Evolutionary conservation across 2,797 vertebrate species (phyloP), one percentile per base, ranked within the genome.

Genomic region (Pristis pectinata): DNA sequence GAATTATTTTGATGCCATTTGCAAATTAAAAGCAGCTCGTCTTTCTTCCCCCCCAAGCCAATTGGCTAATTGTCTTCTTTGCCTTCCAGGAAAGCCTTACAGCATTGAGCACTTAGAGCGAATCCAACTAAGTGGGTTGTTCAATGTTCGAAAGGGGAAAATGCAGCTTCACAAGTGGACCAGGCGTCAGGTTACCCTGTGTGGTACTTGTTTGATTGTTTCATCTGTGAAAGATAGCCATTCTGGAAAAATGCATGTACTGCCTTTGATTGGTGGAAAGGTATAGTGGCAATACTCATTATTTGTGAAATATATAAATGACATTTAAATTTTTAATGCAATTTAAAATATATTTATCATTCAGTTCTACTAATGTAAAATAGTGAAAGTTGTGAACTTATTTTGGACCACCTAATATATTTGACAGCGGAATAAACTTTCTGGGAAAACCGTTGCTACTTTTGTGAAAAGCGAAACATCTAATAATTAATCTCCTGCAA

Each of bases 111-210:
- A 97, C 96, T 98, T 98, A 0, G 99, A 99, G 97, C 97, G 99
- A 85, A 98, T 99, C 96, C 99, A 99, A 97, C 98, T 99, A 96
- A 98, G 98, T 79, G 99, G 99, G 95, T 98, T 97, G 72, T 99
- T 98, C 96, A 99, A 98, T 89, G 98, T 99, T 95, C 98, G 99
- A 87, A 99, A 99, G 97, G 99, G 99, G 96, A 99, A 99, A 96
- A 98, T 99, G 97, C 99, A 99, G 97, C 97, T 99, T 94, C 99
- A 98, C 97, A 98, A 99, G 96, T 99, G 99, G 99, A 98, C 98
- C 96, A 97, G 98, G 94, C 98, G 99, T 95, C 98, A 99, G 96
- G 99, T 99, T 96, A 99, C 99, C 96, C 97, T 99, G 95, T 99
- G 99, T 89, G 99, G 99, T 95, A 99, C 98, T 95, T 99, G 99